phyloP scores from a whole-genome alignment of 2,888 invertebrate genomes.

The Rugalucina vietnamica region DNA sequence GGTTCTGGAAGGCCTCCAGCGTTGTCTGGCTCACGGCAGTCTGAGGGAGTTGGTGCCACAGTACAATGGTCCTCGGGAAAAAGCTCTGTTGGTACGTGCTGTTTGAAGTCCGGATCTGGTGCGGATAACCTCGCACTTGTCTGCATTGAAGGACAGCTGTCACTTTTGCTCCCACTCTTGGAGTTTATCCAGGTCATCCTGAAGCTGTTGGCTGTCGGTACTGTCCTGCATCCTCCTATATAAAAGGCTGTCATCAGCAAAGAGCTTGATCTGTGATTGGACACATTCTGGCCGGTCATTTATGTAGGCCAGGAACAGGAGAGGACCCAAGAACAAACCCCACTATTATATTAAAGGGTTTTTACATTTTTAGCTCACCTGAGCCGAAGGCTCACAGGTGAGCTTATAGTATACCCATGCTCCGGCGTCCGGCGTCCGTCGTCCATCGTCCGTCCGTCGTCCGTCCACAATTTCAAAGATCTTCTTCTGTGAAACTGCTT shows the following conservation, averaged over 20 bases:
- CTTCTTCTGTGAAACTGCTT: no score
- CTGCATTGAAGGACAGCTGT: conserved; percentile 34
- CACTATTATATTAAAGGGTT: no score
- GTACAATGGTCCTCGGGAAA: not conserved
- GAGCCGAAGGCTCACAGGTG: no score
- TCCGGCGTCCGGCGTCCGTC: no score
- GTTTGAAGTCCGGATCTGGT: not conserved
- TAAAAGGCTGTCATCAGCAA: conserved; percentile 50
- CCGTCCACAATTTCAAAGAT: no score
- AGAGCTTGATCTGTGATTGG: conserved; percentile 22
- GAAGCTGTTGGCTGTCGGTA: conserved; percentile 13
- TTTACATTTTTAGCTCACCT: no score
- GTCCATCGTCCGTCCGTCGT: no score
- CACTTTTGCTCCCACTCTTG: conserved; percentile 27
- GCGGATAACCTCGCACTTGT: conserved; percentile 18
- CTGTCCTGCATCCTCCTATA: conserved; percentile 18
- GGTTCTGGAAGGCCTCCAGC: not conserved
- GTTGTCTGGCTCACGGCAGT: not conserved
- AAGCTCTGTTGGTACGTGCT: not conserved
- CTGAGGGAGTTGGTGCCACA: conserved; percentile 2
- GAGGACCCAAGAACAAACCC: no score
- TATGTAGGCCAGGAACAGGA: conserved; percentile 54
- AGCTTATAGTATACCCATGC: no score
- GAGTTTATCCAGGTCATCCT: conserved; percentile 36
- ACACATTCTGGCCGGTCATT: conserved; percentile 49